Percentiles rank a stretch among this genome's conserved stretches.
Evolutionary conservation across 2,797 vertebrate genomes (phyloP).

Genomic region (Pogoniulus pusillus): DNA sequence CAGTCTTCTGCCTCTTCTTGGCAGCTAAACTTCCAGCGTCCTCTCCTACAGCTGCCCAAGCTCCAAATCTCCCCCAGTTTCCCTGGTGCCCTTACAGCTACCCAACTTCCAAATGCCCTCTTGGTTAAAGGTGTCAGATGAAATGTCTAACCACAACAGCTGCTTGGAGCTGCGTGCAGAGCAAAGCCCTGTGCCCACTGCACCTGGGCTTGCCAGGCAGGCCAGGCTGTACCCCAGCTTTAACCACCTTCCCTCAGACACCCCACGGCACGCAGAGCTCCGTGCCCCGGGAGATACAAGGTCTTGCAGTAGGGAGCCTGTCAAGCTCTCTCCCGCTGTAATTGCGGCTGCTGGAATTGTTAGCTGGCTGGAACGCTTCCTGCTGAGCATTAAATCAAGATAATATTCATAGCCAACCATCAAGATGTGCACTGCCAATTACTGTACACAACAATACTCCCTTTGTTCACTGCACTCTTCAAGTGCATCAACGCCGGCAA

Average conservation of each 20-base stretch:
- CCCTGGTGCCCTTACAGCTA: too few relatives aligned
- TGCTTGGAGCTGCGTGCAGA: not conserved
- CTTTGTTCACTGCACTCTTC: slow-evolving; percentile 29
- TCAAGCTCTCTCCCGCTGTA: not conserved
- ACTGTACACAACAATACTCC: not conserved
- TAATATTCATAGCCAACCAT: slow-evolving; percentile 6
- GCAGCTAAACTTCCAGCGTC: not conserved
- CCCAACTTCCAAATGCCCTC: not conserved
- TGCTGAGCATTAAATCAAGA: not conserved
- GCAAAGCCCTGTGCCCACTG: not conserved
- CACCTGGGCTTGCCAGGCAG: not conserved
- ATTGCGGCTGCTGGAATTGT: not conserved
- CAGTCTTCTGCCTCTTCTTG: not conserved
- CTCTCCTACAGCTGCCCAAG: not conserved
- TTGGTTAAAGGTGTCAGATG: not conserved
- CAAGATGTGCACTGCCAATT: slow-evolving; percentile 1
- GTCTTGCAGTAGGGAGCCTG: not conserved
- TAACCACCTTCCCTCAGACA: not conserved
- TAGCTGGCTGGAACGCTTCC: not conserved
- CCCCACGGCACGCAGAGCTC: not conserved
- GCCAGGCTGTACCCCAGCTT: not conserved
- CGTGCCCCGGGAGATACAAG: not conserved
- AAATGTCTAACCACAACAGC: not conserved
- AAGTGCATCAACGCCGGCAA: slow-evolving; percentile 27
- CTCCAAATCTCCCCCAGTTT: not conserved